Conservation (phyloP, 2,888 invertebrate species). For the Coleophora deauratella region DNA sequence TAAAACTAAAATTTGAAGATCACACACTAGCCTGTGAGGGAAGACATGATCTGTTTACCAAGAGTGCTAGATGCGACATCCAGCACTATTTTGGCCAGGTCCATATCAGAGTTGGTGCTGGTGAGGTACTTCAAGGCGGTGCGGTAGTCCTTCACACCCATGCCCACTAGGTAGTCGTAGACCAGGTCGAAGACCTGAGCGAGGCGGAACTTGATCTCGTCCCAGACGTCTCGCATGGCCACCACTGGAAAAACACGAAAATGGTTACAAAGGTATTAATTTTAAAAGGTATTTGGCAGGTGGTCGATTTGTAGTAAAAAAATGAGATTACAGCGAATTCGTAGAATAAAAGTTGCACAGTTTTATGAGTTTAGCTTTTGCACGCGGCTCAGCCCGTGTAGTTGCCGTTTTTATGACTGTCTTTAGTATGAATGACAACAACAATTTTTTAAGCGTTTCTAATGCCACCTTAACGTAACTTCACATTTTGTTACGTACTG, state of each 20-base stretch:
- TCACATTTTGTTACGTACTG: too few relatives aligned
- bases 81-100: slow-evolving; percentile 46
- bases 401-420: too few relatives aligned
- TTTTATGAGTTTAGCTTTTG: too few relatives aligned
- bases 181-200: slow-evolving; percentile 52
- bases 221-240: slow-evolving; percentile 57
- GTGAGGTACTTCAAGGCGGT: slow-evolving; percentile 40
- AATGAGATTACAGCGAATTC: too few relatives aligned
- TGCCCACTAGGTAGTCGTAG: slow-evolving; percentile 54
- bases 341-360: too few relatives aligned
- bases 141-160: slow-evolving; percentile 52
- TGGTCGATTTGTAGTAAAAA: too few relatives aligned
- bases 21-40: slow-evolving; percentile 4
- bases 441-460: too few relatives aligned
- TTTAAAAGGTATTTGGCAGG: background rate
- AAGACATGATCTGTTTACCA: slow-evolving; percentile 49
- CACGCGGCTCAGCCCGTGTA: too few relatives aligned
- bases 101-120: slow-evolving; percentile 24
- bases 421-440: too few relatives aligned
- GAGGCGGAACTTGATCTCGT: slow-evolving; percentile 42
- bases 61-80: slow-evolving; percentile 40
- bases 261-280: background rate
- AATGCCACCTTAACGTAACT: too few relatives aligned
- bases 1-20: too few relatives aligned
- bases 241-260: slow-evolving; percentile 33